Conservation (phyloP, 1,140 invertebrate species). For the Teleopsis dalmanni region DNA sequence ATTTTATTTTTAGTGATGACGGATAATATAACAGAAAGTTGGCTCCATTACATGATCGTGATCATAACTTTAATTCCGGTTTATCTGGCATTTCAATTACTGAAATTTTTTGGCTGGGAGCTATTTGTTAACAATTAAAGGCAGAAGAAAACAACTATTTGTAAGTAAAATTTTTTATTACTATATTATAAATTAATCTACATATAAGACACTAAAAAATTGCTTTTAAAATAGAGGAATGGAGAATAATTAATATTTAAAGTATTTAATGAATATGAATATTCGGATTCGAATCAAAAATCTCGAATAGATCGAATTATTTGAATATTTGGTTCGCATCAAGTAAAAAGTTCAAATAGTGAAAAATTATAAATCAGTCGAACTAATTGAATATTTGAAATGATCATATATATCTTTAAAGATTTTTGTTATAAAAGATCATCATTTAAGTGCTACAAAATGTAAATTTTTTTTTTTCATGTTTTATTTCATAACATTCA, state of each 20-base stretch:
- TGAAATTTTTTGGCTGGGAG: constrained; percentile 43
- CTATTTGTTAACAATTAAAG: constrained; percentile 22
- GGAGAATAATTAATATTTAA: neutral
- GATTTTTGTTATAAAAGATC: too few relatives aligned
- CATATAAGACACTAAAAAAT: neutral
- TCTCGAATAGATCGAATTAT: neutral
- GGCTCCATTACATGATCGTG: constrained; percentile 41
- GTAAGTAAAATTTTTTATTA: too few relatives aligned
- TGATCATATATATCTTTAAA: too few relatives aligned
- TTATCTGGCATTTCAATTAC: constrained; percentile 43
- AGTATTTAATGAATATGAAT: neutral
- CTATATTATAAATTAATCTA: too few relatives aligned
- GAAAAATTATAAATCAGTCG: too few relatives aligned
- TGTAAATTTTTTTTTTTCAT: too few relatives aligned
- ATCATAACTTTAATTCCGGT: constrained; percentile 40
- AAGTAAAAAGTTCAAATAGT: too few relatives aligned
- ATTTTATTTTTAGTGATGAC: constrained; percentile 29
- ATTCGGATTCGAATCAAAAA: neutral
- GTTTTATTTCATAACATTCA: too few relatives aligned
- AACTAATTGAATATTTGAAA: too few relatives aligned
- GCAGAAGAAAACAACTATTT: too few relatives aligned
- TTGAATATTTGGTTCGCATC: too few relatives aligned
- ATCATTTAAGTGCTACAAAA: too few relatives aligned
- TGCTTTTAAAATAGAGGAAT: constrained; percentile 5
- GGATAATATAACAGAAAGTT: constrained; percentile 41